Base-by-base conservation (phyloP, 1,140 invertebrate genomes). In the Tenebrio molitor region DNA sequence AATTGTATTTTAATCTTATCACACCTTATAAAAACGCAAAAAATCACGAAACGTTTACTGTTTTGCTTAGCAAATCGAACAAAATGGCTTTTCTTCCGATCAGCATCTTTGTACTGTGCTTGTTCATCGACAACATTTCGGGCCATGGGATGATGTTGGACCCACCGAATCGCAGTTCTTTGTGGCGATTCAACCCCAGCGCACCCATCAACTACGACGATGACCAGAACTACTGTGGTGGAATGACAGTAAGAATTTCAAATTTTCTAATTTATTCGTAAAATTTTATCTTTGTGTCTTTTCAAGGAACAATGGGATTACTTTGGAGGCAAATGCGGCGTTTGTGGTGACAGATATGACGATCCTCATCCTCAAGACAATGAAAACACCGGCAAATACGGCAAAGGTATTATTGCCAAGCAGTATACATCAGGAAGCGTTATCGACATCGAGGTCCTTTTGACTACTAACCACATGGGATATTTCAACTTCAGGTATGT, bases 141-240 rank as follows among this genome's bases (percentile, higher is more conserved):
- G 87, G 86, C 7, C 92, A 93, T 83, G 92, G 91, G 10, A 88
- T 89, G 83, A 80, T 93, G 76, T 79, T 91, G 73, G 86, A 90
- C 69, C 92, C 92, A 0, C 86, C 90, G 1, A 87, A 88, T 63
- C 85, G 92, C 53, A 87, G 88, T 70, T 86, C 87, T 16, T 84
- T 89, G 33, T 92, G 90, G 90, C 85, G 91, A 46, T 84, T 83
- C 50, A 86, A 89, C 16, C 84, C 84, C 36, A 76, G 84, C 0
- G 88, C 88, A 1, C 86, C 87, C 0, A 70, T 74, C 0, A 90
- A 92, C 80, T 90, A 85, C 33, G 82, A 88, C 62, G 91, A 93
- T 75, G 89, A 91, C 75, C 84, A 86, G 62, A 84, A 89, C 17
- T 91, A 85, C 79, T 93, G 91, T 78, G 91, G 90, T 29, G 90